Evolutionary conservation across 2,113 vertebrate species (phyloP).

Genomic region (Microcebus griseorufus): DNA sequence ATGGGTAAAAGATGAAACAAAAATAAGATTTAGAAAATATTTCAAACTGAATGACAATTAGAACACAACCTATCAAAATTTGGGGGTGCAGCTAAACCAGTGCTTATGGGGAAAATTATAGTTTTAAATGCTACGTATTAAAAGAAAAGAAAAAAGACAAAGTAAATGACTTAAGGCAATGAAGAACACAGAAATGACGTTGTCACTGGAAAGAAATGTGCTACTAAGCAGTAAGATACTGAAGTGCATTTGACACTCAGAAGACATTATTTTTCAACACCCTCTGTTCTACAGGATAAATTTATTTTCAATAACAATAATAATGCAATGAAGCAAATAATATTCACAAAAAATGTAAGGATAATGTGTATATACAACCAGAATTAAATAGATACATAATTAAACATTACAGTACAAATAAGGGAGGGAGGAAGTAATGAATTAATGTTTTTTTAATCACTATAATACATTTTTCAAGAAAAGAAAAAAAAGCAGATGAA

Average conservation of each 20-base stretch:
- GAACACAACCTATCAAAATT: not conserved
- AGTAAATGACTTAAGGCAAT: not conserved
- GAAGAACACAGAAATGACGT: not conserved
- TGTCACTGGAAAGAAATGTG: not conserved
- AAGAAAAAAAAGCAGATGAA: not conserved
- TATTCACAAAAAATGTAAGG: not conserved
- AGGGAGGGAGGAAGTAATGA: not conserved
- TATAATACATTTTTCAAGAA: not conserved
- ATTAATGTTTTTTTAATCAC: too few relatives aligned
- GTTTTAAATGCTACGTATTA: not conserved
- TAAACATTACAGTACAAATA: not conserved
- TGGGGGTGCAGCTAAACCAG: not conserved
- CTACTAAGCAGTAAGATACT: not conserved
- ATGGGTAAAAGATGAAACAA: not conserved
- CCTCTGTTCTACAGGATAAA: not conserved
- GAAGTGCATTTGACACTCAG: not conserved
- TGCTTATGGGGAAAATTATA: not conserved
- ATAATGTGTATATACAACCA: not conserved
- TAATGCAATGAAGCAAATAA: not conserved
- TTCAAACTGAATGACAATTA: not conserved
- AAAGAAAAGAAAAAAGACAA: not conserved
- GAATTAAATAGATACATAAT: not conserved
- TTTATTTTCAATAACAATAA: not conserved
- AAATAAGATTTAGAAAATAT: not conserved
- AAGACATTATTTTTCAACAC: not conserved